Base-by-base conservation (phyloP, 2,113 vertebrate species). In the Cyanocitta stelleri region DNA sequence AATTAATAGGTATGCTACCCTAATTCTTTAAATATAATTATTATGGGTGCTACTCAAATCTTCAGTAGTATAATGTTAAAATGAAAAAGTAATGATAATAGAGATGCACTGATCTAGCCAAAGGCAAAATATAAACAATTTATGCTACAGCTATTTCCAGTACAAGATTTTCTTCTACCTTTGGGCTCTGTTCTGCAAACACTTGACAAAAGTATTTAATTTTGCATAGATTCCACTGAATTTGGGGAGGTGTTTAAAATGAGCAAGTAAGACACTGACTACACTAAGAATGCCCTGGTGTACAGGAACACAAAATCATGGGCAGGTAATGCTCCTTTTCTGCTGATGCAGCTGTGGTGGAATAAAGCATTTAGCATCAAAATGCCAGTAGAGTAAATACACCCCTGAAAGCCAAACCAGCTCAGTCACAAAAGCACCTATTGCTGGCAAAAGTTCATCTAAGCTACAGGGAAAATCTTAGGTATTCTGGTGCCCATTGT, bases 51-150 rank as follows among this genome's bases (percentile, higher is more conserved):
- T 83, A 37, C 30, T 26, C 39, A 46, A 71, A 20, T 46, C 23
- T 52, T 63, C 63, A 48, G 18, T 48, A 27, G 35, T 66, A 27
- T 7, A 71, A 74, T 26, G 24, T 52, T 83, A 85, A 86, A 73
- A 91, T 90, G 33, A 94, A 96, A 94, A 83, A 93, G 46, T 85
- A 93, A 94, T 93, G 64, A 49, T 80, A 76, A 87, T 73, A 90
- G 55, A 71, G 41, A 84, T 37, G 19, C 12, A 7, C 19, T 71
- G 52, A 48, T 86, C 24, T 85, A 90, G 85, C 91, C 84, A 88
- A 90, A 90, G 92, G 87, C 82, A 90, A 94, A 73, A 74, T 44
- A 88, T 93, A 77, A 95, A 94, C 54, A 96, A 94, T 96, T 95
- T 74, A 97, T 90, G 39, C 46, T 61, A 55, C 39, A 67, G 16